Evolutionary conservation across 30 jellyfish, hydroid and myxozoan genomes (phyloP), one percentile per base, ranked within the genome.

Genomic region (Haliclystus octoradiatus): DNA sequence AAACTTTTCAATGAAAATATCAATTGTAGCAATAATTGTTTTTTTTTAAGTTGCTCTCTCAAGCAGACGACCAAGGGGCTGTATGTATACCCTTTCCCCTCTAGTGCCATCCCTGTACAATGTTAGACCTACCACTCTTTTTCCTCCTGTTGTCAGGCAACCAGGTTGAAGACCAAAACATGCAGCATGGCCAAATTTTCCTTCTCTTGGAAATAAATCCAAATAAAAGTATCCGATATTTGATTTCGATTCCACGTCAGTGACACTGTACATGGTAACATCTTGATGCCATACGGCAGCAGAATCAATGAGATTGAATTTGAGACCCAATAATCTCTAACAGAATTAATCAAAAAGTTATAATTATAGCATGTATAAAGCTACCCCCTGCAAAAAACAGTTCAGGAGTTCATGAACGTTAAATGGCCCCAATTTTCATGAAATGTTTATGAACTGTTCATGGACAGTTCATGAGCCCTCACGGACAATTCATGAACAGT

Each of bases 161-260:
- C 97, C 95, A 33, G 94, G 97, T 71, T 88, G 97, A 19, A 88
- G 53, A 1, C 95, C 88, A 74, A 88, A 88, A 52, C 97, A 88
- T 19, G 97, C 97, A 19, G 97, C 97, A 81, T 88, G 97, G 32
- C 95, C 57, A 68, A 79, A 88, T 65, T 88, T 88, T 1, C 92
- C 93, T 46, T 82, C 95, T 57, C 97, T 76, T 57, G 97, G 97
- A 71, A 72, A 88, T 47, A 88, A 78, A 71, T 88, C 97, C 85
- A 88, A 65, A 70, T 88, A 88, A 66, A 88, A 88, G 65, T 88
- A 88, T 28, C 97, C 97, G 65, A 80, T 33, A 70, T 75, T 65
- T 15, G 80, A 84, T 26, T 63, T 34, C 14, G 92, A 40, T 3
- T 71, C 84, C 23, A 27, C 62, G 25, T 88, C 97, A 22, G 24